Evolutionary conservation across 1,140 invertebrate species (phyloP).

Genomic region (Aphidius ervi): DNA sequence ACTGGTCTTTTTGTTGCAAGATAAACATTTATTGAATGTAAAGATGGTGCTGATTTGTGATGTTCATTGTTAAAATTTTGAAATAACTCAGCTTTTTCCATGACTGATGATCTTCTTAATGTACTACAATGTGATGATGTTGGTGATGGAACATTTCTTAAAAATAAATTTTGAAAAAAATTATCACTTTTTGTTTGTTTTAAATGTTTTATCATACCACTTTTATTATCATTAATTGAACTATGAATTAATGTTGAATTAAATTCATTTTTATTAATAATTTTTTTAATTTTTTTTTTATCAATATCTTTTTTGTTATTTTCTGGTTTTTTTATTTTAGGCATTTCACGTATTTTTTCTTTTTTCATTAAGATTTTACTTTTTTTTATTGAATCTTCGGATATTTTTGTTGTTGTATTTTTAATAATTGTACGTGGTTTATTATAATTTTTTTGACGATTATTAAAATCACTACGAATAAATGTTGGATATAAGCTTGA

Average conservation of each 20-base stretch:
- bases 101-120: slow-evolving; percentile 54
- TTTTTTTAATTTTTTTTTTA: slow-evolving; percentile 29
- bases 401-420: background rate
- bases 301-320: slow-evolving; percentile 24
- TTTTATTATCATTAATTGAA: slow-evolving; percentile 30
- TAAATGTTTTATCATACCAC: slow-evolving; percentile 54
- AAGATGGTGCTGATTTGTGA: slow-evolving; percentile 54
- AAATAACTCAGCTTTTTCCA: slow-evolving; percentile 63
- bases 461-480: slow-evolving; percentile 19
- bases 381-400: background rate
- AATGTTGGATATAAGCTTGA: slow-evolving; percentile 18
- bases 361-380: slow-evolving; percentile 27
- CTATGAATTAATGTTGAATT: slow-evolving; percentile 23
- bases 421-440: slow-evolving; percentile 34
- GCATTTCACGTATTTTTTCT: slow-evolving; percentile 31
- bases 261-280: slow-evolving; percentile 33
- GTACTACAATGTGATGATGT: slow-evolving; percentile 38
- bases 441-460: slow-evolving; percentile 30
- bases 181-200: slow-evolving; percentile 58
- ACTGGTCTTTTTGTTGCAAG: slow-evolving; percentile 67
- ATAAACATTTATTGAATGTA: slow-evolving; percentile 60
- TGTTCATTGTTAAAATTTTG: slow-evolving; percentile 50
- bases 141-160: slow-evolving; percentile 48
- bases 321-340: slow-evolving; percentile 24
- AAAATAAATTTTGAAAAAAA: slow-evolving; percentile 69